A percentile compares a stretch with the other conserved stretches of the same genome.
Evolutionary conservation across 2,888 invertebrate genomes (phyloP).

Genomic region (Heliothis peltigera): DNA sequence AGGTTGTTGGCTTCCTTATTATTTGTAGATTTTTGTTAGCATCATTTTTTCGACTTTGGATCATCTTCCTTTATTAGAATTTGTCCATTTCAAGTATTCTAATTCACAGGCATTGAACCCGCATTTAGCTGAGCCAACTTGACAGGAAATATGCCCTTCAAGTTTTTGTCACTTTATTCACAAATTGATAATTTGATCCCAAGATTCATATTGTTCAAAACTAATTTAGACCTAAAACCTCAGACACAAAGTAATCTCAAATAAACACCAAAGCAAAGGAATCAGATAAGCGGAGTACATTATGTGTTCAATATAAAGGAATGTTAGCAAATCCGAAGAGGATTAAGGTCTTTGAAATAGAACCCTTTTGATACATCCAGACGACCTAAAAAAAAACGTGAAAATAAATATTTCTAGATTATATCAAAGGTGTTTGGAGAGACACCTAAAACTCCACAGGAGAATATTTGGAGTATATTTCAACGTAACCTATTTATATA

Average conservation of each 20-base stretch:
- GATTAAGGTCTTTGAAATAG: conserved; percentile 16
- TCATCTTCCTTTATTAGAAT: too few relatives aligned
- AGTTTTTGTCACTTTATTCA: too few relatives aligned
- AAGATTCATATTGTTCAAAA: too few relatives aligned
- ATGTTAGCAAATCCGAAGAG: conserved; percentile 21
- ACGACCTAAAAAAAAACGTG: conserved; percentile 1
- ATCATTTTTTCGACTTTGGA: too few relatives aligned
- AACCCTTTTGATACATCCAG: conserved; percentile 20
- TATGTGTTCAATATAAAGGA: background rate
- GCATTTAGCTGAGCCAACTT: too few relatives aligned
- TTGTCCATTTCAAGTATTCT: too few relatives aligned
- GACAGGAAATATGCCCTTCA: too few relatives aligned
- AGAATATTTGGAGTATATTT: conserved; percentile 5
- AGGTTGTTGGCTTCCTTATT: too few relatives aligned
- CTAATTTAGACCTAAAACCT: background rate
- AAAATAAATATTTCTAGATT: conserved; percentile 7
- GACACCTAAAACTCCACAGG: background rate
- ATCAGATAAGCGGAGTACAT: background rate
- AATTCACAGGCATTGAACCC: too few relatives aligned
- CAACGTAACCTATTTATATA: background rate
- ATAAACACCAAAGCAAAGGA: background rate
- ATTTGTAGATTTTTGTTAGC: too few relatives aligned
- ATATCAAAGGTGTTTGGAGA: background rate
- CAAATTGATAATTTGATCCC: too few relatives aligned
- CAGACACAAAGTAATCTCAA: background rate